A percentile compares a stretch with the other conserved stretches of the same genome.
These are phyloP conservation scores for Gymnoscopelus braueri DNA, from an alignment of 2,797 vertebrate species.

Conservation along the genomic window DNA sequence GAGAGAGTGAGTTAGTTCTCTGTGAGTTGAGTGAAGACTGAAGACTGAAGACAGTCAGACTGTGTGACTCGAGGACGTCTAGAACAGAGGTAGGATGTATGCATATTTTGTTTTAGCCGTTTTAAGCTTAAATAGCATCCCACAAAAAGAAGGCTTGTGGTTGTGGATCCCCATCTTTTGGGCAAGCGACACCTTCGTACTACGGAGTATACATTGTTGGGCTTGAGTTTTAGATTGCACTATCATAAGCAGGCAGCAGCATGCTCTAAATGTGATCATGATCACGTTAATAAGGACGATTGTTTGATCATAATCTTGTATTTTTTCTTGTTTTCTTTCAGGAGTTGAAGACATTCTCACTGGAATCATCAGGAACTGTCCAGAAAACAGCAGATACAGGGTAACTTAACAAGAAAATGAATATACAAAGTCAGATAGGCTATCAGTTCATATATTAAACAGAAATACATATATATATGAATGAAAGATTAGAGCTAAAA, in stretches of 20 bases:
- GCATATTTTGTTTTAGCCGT: slow-evolving; percentile 19
- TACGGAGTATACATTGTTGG: too few species aligned
- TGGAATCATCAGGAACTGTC: not conserved
- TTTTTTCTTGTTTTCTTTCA: slow-evolving; percentile 17
- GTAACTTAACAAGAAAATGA: slow-evolving; percentile 19
- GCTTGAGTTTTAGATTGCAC: too few species aligned
- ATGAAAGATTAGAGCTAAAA: too few species aligned
- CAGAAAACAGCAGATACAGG: slow-evolving; percentile 33
- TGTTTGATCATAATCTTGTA: not conserved
- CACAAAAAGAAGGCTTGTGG: too few species aligned
- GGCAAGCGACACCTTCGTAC: too few species aligned
- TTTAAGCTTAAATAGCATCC: too few species aligned
- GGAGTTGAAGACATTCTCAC: slow-evolving; percentile 1
- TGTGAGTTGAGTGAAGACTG: slow-evolving; percentile 12
- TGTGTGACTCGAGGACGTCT: slow-evolving; percentile 39
- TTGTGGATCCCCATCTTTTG: too few species aligned
- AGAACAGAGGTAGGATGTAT: slow-evolving; percentile 50
- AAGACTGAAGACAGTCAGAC: slow-evolving; percentile 10
- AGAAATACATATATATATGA: too few species aligned
- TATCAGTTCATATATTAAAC: too few species aligned
- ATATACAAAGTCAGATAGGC: too few species aligned
- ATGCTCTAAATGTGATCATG: too few species aligned
- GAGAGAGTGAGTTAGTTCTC: slow-evolving; percentile 55
- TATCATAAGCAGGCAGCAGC: too few species aligned
- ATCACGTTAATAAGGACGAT: not conserved